phyloP scores from a whole-genome alignment of 1,140 invertebrate species.

The Heliconius melpomene region DNA sequence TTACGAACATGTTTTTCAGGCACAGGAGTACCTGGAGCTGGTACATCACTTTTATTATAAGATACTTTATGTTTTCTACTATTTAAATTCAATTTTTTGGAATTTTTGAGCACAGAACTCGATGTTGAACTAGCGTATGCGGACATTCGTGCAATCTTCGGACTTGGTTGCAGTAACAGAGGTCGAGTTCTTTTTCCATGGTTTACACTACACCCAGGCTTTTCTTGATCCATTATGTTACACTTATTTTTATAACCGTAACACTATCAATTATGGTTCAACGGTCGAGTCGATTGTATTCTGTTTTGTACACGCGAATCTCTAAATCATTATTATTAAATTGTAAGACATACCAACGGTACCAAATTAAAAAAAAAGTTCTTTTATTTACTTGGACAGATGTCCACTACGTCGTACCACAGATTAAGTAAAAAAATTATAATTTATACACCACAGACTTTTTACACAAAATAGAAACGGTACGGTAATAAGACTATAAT shows the following conservation, averaged over 20 bases:
- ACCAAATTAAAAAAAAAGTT: constrained; percentile 37
- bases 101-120: constrained; percentile 59
- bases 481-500: too few relatives aligned
- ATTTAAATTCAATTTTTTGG: constrained; percentile 56
- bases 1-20: constrained; percentile 76
- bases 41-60: constrained; percentile 68
- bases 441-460: neutral
- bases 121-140: constrained; percentile 60
- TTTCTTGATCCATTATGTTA: constrained; percentile 70
- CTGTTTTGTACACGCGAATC: constrained; percentile 9
- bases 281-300: neutral
- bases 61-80: constrained; percentile 56
- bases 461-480: neutral
- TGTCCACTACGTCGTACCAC: constrained; percentile 22
- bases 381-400: constrained; percentile 50
- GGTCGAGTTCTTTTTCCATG: constrained; percentile 75
- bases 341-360: constrained; percentile 22
- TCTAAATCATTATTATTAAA: constrained; percentile 29
- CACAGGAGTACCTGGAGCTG: constrained; percentile 70
- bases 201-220: constrained; percentile 63
- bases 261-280: neutral
- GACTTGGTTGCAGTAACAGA: constrained; percentile 70
- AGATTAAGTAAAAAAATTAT: neutral
- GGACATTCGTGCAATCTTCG: constrained; percentile 66
- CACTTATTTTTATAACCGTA: neutral